A percentile compares a stretch with the other conserved stretches of the same genome.
phyloP scores from a whole-genome alignment of 2,113 vertebrate genomes.

The Vidua chalybeata region DNA sequence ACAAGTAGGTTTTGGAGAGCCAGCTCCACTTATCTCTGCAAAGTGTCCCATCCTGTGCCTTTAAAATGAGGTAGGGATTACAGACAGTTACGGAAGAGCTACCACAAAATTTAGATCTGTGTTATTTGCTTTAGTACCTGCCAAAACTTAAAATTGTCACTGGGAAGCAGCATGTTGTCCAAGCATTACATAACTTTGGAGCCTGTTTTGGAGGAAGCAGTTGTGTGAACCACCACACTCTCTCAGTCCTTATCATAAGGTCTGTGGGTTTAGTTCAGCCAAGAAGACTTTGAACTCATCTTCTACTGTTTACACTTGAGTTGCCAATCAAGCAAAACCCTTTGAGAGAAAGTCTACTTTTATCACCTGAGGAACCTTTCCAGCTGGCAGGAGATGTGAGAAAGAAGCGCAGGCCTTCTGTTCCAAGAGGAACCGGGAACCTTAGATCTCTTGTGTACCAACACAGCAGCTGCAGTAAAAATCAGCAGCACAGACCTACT shows the following conservation, averaged over 20 bases:
- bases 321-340: neutral
- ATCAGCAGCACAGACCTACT: neutral
- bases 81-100: neutral
- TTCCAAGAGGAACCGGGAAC: neutral
- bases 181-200: neutral
- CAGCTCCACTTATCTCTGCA: neutral
- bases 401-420: neutral
- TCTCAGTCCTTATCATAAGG: neutral
- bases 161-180: neutral
- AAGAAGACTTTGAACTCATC: constrained; percentile 9
- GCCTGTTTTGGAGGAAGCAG: neutral
- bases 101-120: neutral
- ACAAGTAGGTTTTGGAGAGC: neutral
- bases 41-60: neutral
- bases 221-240: rapidly evolving
- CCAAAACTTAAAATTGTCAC: neutral
- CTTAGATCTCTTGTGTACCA: neutral
- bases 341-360: constrained; percentile 45
- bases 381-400: constrained; percentile 24
- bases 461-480: neutral
- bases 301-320: neutral
- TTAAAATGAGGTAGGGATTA: neutral
- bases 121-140: neutral
- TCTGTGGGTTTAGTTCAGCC: neutral
- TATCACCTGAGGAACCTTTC: neutral